A percentile compares a stretch with the other conserved stretches of the same genome.
Conservation (phyloP, 2,113 vertebrate species). For the Oreocharis arfaki region DNA sequence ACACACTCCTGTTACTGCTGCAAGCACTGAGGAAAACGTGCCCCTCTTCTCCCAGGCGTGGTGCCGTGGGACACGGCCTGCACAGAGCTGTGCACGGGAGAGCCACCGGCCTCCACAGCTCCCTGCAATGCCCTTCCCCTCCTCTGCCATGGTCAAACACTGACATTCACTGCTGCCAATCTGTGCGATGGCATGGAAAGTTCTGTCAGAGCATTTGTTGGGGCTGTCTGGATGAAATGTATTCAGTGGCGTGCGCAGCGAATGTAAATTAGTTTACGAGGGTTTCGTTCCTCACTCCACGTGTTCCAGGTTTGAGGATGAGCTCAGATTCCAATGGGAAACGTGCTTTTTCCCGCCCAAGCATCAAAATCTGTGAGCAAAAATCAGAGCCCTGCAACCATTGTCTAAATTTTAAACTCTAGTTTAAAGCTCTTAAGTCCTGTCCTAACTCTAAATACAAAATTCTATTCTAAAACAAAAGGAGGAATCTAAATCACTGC, state of each 20-base stretch:
- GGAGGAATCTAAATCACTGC: background rate
- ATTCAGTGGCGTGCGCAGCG: background rate
- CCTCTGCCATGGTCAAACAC: background rate
- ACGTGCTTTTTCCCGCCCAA: background rate
- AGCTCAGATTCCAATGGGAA: background rate
- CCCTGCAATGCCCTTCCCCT: background rate
- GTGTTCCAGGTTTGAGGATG: background rate
- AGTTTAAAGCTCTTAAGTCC: background rate
- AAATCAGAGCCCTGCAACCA: background rate
- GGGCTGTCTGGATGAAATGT: background rate
- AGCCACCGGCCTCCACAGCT: background rate
- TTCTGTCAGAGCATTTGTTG: background rate
- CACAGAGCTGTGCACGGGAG: background rate
- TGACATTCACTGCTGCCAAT: background rate
- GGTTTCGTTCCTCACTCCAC: background rate
- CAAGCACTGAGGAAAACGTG: background rate
- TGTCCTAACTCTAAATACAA: background rate
- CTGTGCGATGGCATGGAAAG: background rate
- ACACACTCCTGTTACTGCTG: background rate
- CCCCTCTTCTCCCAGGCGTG: rapidly evolving
- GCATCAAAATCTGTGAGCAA: background rate
- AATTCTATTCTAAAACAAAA: background rate
- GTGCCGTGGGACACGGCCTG: rapidly evolving
- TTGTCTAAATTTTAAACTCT: background rate
- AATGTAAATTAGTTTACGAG: background rate